Conservation (phyloP, 2,797 vertebrate species). For the Aphelocoma californica region DNA sequence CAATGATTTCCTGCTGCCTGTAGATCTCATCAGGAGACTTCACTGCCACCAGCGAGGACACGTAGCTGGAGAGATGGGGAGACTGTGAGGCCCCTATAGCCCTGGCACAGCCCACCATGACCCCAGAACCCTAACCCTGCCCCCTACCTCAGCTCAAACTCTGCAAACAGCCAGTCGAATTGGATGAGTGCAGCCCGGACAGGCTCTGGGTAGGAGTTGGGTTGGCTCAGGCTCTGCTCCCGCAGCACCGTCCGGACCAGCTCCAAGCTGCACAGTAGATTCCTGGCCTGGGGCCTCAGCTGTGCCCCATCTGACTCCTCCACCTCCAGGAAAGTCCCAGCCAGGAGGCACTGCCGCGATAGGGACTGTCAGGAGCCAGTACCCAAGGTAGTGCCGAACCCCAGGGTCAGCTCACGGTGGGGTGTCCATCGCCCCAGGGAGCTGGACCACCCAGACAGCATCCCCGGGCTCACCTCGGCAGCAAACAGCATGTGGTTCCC, state of each 20-base stretch:
- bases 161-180: conserved; percentile 72
- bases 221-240: conserved; percentile 73
- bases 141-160: conserved; percentile 68
- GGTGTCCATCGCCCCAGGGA: rapidly evolving
- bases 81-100: background rate
- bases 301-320: conserved; percentile 65
- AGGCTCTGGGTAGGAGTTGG: conserved; percentile 42
- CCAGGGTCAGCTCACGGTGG: rapidly evolving
- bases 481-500: conserved; percentile 77
- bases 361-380: background rate
- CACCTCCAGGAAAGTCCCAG: conserved; percentile 73
- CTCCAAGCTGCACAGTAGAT: conserved; percentile 71
- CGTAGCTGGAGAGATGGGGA: conserved; percentile 52
- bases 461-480: conserved; percentile 62
- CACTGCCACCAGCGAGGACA: conserved; percentile 70
- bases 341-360: conserved; percentile 69
- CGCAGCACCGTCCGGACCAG: conserved; percentile 65
- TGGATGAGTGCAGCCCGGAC: conserved; percentile 61
- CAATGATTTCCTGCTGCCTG: conserved; percentile 75
- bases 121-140: background rate
- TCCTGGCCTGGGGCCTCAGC: conserved; percentile 70
- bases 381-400: background rate
- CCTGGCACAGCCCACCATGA: background rate
- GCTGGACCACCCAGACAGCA: rapidly evolving
- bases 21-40: conserved; percentile 76